Percentiles rank a stretch among this genome's conserved stretches.
phyloP scores from a whole-genome alignment of 2,888 invertebrate genomes.

The Microplitis manilae region DNA sequence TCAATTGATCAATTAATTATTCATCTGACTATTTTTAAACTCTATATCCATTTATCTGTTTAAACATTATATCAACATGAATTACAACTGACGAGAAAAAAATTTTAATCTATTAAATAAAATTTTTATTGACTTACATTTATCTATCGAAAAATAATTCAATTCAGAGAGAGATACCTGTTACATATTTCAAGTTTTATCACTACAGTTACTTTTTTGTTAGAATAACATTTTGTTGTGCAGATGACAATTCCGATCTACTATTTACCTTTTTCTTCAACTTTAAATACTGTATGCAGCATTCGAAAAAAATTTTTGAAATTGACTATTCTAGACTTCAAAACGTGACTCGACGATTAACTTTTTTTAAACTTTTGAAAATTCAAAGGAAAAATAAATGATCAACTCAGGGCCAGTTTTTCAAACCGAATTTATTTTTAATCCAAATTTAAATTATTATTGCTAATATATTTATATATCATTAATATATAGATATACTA shows the following conservation, averaged over 20 bases:
- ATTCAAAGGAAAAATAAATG: too few species aligned
- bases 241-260: constrained; percentile 55
- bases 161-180: constrained; percentile 50
- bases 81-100: constrained; percentile 1
- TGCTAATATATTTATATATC: too few species aligned
- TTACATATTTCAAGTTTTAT: constrained; percentile 45
- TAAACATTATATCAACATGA: neutral
- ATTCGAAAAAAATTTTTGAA: too few species aligned
- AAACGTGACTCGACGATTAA: too few species aligned
- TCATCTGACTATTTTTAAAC: neutral
- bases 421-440: too few species aligned
- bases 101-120: constrained; percentile 15
- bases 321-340: too few species aligned
- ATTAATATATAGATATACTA: too few species aligned
- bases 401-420: too few species aligned
- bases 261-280: constrained; percentile 38
- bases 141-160: constrained; percentile 24
- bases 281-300: constrained; percentile 23
- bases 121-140: constrained; percentile 22
- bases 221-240: constrained; percentile 48
- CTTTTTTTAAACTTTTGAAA: too few species aligned
- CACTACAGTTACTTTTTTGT: constrained; percentile 15
- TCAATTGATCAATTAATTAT: constrained; percentile 14
- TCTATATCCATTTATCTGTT: constrained; percentile 1
- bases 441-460: too few species aligned